A percentile compares a stretch with the other conserved stretches of the same genome.
Conservation (phyloP, 1,140 invertebrate genomes). For the Pantala flavescens region DNA sequence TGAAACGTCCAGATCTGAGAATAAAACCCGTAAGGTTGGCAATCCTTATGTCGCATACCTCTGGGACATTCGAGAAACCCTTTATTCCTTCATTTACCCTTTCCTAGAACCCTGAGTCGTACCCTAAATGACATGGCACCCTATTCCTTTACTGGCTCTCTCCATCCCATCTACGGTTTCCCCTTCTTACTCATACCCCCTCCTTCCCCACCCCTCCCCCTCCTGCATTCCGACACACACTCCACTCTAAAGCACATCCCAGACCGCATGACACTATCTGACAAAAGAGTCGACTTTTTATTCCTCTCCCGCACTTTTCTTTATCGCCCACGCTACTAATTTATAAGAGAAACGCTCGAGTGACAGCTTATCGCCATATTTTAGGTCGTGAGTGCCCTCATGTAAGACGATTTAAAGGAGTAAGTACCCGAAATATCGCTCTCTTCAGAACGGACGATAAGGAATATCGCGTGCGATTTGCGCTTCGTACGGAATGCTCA, state of each 20-base stretch:
- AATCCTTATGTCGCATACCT: no score
- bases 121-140: no score
- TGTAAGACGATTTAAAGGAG: neutral
- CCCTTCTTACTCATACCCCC: neutral
- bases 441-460: neutral
- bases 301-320: neutral
- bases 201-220: neutral
- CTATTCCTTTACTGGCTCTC: neutral
- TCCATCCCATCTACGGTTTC: neutral
- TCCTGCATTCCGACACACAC: neutral
- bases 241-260: neutral
- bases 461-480: neutral
- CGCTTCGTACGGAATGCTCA: neutral
- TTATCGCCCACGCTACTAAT: neutral
- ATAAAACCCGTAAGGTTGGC: no score
- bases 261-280: constrained; percentile 3
- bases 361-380: neutral
- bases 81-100: no score
- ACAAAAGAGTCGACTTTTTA: neutral
- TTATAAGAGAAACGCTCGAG: neutral
- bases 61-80: no score
- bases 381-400: neutral
- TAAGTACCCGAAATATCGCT: neutral
- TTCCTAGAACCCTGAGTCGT: no score
- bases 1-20: no score